Evolutionary conservation across 2,797 vertebrate species (phyloP).

Genomic region (Lophius americanus): DNA sequence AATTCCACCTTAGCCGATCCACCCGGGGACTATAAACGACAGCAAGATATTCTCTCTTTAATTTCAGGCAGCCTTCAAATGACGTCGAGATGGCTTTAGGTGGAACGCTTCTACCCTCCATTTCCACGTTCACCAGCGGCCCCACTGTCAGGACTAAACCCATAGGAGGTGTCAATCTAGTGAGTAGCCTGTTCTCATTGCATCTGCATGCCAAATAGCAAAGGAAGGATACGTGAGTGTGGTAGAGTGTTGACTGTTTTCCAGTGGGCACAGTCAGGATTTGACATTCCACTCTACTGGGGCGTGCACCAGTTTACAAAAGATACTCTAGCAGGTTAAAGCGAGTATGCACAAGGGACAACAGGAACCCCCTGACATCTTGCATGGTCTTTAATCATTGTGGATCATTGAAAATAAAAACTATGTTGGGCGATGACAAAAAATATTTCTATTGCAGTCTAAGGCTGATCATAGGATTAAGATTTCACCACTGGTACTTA

Average conservation of each 20-base stretch:
- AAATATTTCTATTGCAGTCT: too few relatives aligned
- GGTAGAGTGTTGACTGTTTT: constrained; percentile 30
- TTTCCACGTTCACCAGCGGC: constrained; percentile 91
- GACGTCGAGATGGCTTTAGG: constrained; percentile 97
- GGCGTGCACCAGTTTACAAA: constrained; percentile 60
- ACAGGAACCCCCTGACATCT: constrained; percentile 6
- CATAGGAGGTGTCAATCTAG: constrained; percentile 85
- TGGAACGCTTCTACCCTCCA: constrained; percentile 92
- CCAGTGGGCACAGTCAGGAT: constrained; percentile 19
- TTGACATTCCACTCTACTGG: constrained; percentile 55
- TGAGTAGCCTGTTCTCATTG: constrained; percentile 79
- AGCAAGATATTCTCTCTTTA: constrained; percentile 39
- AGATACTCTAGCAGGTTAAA: constrained; percentile 16
- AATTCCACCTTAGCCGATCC: constrained; percentile 37
- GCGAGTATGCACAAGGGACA: constrained; percentile 7
- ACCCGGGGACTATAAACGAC: constrained; percentile 43
- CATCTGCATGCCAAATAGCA: constrained; percentile 14
- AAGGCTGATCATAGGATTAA: not conserved
- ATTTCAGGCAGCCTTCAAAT: constrained; percentile 90
- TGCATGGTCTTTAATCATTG: not conserved
- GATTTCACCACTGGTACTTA: not conserved
- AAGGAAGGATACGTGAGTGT: not conserved
- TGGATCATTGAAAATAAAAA: not conserved
- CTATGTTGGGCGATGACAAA: not conserved
- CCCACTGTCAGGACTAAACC: constrained; percentile 86